phyloP scores from a whole-genome alignment of 2,113 vertebrate species.

The Alexandromys fortis region DNA sequence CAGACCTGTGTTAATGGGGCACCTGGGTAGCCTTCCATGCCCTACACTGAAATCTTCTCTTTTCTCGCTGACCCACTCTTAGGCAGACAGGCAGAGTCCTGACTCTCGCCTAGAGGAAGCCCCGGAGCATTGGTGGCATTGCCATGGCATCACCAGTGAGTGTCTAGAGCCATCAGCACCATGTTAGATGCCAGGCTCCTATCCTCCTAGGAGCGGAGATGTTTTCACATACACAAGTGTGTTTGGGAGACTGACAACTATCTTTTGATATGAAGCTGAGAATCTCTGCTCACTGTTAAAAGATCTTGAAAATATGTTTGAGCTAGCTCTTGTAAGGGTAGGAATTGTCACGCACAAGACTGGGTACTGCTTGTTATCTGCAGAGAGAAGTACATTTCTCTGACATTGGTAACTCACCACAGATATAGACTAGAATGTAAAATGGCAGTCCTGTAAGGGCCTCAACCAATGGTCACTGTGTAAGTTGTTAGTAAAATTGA shows the following conservation, averaged over 20 bases:
- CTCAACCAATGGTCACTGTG: background rate
- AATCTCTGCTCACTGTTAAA: conserved; percentile 18
- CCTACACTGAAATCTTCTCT: background rate
- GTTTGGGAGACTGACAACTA: background rate
- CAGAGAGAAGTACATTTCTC: conserved; percentile 14
- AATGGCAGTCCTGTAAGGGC: background rate
- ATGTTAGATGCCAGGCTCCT: background rate
- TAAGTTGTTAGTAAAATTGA: background rate
- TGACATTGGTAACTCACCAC: background rate
- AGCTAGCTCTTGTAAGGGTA: background rate
- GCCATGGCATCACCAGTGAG: background rate
- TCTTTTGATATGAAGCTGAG: background rate
- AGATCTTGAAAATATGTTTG: background rate
- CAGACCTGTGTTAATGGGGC: background rate
- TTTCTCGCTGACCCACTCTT: background rate
- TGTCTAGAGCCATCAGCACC: background rate
- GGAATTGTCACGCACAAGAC: background rate
- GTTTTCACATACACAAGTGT: background rate
- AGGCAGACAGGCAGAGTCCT: background rate
- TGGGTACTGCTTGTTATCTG: background rate
- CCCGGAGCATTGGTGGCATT: background rate
- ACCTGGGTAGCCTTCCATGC: background rate
- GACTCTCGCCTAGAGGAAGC: background rate
- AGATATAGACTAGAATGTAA: conserved; percentile 5
- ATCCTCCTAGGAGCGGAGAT: background rate